Evolutionary conservation across 2,797 vertebrate genomes (phyloP).

Genomic region (Oreortyx pictus): DNA sequence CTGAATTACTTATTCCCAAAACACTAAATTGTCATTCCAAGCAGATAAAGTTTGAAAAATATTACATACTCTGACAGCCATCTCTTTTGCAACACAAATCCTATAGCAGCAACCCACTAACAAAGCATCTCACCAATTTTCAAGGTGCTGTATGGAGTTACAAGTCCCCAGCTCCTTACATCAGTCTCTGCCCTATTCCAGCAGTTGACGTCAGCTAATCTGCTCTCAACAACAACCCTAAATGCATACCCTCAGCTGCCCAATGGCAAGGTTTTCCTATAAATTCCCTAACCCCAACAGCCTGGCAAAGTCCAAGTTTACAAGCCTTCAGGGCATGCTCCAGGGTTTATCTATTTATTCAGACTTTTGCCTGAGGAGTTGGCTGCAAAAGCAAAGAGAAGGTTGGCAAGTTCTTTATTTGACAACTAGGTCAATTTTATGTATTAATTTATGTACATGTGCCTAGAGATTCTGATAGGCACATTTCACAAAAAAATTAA

Average conservation of each 20-base stretch:
- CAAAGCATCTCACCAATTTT: background rate
- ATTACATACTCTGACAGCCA: background rate
- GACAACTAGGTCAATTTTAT: conserved; percentile 1
- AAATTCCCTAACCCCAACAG: background rate
- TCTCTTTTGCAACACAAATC: background rate
- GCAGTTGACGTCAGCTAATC: background rate
- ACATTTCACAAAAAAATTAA: background rate
- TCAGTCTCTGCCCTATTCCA: background rate
- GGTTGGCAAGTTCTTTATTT: background rate
- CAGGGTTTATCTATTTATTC: conserved; percentile 56
- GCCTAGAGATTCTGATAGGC: conserved; percentile 13
- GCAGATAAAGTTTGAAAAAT: background rate
- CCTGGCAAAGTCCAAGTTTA: background rate
- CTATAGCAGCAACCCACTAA: background rate
- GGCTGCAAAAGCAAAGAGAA: conserved; percentile 9
- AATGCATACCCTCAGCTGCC: background rate
- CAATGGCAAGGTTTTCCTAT: background rate
- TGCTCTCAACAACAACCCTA: background rate
- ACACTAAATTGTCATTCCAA: background rate
- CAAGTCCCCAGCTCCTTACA: background rate
- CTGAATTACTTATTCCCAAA: background rate
- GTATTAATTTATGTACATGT: conserved; percentile 42
- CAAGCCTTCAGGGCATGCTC: conserved; percentile 16
- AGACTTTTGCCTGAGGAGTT: background rate
- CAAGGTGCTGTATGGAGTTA: background rate